Conservation (phyloP, 1,140 invertebrate genomes). For the Drosophila mojavensis region DNA sequence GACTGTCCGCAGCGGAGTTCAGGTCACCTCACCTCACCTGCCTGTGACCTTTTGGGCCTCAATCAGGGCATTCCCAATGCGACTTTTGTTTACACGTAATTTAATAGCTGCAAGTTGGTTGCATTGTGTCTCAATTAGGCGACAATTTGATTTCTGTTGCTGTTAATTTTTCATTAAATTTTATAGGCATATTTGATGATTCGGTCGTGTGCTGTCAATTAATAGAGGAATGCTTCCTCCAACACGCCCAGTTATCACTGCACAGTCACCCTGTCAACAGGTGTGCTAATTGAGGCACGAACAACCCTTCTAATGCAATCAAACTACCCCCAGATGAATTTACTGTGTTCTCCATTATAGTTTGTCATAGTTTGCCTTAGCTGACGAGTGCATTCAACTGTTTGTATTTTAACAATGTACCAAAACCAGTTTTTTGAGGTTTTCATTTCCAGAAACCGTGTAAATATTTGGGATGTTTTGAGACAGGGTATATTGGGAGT, state of each 20-base stretch:
- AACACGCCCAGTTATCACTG: constrained; percentile 46
- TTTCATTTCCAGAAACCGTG: background rate
- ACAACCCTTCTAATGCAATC: constrained; percentile 24
- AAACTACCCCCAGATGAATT: constrained; percentile 23
- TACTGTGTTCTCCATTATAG: constrained; percentile 16
- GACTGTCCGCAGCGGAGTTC: background rate
- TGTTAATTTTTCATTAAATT: constrained; percentile 81
- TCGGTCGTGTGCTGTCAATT: constrained; percentile 72
- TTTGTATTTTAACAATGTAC: constrained; percentile 64
- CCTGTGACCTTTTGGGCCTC: constrained; percentile 27
- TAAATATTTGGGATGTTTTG: background rate
- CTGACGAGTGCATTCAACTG: constrained; percentile 67
- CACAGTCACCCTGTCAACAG: constrained; percentile 57
- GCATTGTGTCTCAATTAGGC: constrained; percentile 77
- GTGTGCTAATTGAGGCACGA: constrained; percentile 34
- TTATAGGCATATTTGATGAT: constrained; percentile 49
- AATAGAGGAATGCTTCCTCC: constrained; percentile 65
- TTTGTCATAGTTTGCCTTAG: constrained; percentile 2
- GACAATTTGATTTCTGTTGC: constrained; percentile 76
- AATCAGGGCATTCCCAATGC: constrained; percentile 48
- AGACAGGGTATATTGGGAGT: too few relatives aligned
- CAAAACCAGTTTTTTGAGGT: constrained; percentile 15
- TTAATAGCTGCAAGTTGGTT: constrained; percentile 55
- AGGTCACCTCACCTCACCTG: too few relatives aligned
- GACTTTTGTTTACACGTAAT: constrained; percentile 72